Evolutionary conservation across 1,140 invertebrate species (phyloP).

Genomic region (Portunus trituberculatus): DNA sequence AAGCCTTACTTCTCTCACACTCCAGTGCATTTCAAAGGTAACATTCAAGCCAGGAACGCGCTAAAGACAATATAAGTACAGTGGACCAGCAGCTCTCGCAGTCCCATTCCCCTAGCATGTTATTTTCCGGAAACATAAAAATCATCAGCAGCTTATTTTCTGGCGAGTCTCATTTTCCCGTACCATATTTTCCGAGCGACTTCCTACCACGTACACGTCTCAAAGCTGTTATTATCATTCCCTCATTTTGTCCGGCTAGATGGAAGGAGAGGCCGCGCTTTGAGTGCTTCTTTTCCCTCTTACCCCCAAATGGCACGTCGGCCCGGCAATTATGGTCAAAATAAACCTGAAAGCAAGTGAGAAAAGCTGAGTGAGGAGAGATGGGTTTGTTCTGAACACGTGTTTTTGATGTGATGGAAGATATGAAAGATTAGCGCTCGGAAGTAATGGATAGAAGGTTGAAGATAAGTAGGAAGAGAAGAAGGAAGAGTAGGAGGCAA

Average conservation of each 20-base stretch:
- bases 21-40: too few species aligned
- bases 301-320: not conserved
- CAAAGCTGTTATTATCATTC: not conserved
- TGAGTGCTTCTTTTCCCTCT: not conserved
- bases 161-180: not conserved
- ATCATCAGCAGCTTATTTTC: not conserved
- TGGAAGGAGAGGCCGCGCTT: not conserved
- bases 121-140: slow-evolving; percentile 1
- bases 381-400: not conserved
- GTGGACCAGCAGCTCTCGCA: not conserved
- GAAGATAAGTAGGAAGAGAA: too few species aligned
- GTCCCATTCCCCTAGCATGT: not conserved
- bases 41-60: too few species aligned
- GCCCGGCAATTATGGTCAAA: not conserved
- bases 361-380: not conserved
- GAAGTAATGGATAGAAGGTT: not conserved
- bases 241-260: not conserved
- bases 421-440: not conserved
- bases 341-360: not conserved
- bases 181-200: not conserved
- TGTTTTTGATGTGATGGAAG: not conserved
- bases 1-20: too few species aligned
- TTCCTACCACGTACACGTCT: not conserved
- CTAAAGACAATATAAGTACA: not conserved
- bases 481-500: too few species aligned